Evolutionary conservation across 2,888 invertebrate species (phyloP), one percentile per base, ranked within the genome.

Genomic region (Crepidodera aurea): DNA sequence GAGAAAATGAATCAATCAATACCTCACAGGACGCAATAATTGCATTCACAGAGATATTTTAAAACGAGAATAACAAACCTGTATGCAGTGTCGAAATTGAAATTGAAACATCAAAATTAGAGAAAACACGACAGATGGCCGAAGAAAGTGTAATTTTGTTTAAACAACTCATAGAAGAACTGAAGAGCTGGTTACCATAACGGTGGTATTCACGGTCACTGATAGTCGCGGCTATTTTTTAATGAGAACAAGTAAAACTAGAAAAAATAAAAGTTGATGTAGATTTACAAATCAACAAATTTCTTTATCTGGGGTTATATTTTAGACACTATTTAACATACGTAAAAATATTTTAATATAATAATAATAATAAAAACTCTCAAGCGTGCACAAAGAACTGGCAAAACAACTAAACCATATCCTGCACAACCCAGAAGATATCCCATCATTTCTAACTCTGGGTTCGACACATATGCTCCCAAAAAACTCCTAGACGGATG

Each of bases 71-170:
- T 34, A 40, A 40, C 1, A 18, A 18, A 40, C 40, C 7, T 5
- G 40, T 40, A 40, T 18, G 15, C 8, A 6, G 10, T 51, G 68
- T 65, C 62, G 65, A 53, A 70, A 68, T 62, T 63, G 65, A 65
- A 68, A 66, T 67, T 62, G 62, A 66, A 48, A 56, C 15, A 46
- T 57, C 57, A 57, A 48, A 64, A 61, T 54, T 66, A 62, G 72
- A 66, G 71, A 73, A 73, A 72, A 71, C 66, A 53, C 65, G 63
- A 68, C 73, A 73, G 73, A 70, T 73, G 73, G 69, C 55, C 46
- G 59, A 71, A 66, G 73, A 73, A 73, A 73, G 73, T 69, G 48
- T 53, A 62, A 56, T 64, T 64, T 65, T 63, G 67, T 65, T 62
- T 50, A 64, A 59, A 65, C 51, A 63, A 46, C 55, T 25, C 18